Conservation (phyloP, 2,888 invertebrate genomes). For the Steinernema hermaphroditum region DNA sequence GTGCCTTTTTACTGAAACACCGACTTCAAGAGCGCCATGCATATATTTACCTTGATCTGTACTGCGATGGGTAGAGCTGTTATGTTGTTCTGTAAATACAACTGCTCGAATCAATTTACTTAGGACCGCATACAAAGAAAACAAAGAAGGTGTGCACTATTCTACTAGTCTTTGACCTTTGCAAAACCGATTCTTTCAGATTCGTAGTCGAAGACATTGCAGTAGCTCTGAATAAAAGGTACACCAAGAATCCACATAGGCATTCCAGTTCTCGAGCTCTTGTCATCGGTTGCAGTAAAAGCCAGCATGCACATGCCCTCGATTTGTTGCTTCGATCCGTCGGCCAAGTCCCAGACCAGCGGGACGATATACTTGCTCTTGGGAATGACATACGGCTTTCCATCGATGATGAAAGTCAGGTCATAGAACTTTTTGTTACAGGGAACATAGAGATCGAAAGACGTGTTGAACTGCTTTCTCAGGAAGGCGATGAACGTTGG, state of each 20-base stretch:
- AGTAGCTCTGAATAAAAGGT: background rate
- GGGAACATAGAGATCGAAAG: background rate
- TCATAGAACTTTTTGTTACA: background rate
- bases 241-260: background rate
- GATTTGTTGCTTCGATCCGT: too few relatives aligned
- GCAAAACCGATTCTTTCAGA: background rate
- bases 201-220: background rate
- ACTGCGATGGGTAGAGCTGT: too few relatives aligned
- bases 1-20: too few relatives aligned
- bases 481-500: background rate
- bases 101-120: too few relatives aligned
- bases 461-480: background rate
- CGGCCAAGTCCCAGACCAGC: background rate
- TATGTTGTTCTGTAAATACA: too few relatives aligned
- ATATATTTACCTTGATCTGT: too few relatives aligned
- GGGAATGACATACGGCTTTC: background rate
- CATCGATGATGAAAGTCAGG: background rate
- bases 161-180: too few relatives aligned
- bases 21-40: too few relatives aligned
- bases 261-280: too few relatives aligned
- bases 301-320: background rate
- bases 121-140: too few relatives aligned
- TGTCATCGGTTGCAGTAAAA: background rate
- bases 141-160: too few relatives aligned
- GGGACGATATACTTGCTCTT: background rate